Evolutionary conservation across 2,888 invertebrate genomes (phyloP).

Genomic region (Masnerella sp.): DNA sequence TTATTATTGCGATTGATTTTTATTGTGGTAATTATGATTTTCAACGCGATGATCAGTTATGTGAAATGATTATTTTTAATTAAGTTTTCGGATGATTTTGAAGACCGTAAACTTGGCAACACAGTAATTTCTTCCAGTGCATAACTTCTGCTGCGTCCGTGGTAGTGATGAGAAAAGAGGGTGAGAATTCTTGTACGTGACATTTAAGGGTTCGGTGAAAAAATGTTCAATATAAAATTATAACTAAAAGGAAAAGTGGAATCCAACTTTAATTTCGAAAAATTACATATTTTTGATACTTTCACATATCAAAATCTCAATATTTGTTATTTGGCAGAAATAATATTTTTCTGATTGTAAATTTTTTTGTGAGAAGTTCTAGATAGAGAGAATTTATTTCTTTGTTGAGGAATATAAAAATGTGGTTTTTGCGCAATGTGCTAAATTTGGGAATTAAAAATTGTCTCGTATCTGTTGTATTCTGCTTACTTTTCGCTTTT

Average conservation of each 20-base stretch:
- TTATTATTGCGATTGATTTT: neutral
- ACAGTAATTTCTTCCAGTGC: constrained; percentile 55
- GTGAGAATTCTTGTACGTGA: constrained; percentile 49
- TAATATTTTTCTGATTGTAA: too few species aligned
- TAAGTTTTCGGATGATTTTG: constrained; percentile 20
- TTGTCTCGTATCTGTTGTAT: constrained; percentile 17
- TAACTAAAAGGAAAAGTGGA: neutral
- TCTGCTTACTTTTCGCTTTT: constrained; percentile 37
- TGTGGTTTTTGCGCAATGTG: neutral
- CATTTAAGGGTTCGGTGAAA: constrained; percentile 9
- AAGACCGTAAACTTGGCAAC: constrained; percentile 54
- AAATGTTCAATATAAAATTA: neutral
- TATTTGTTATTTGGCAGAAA: too few species aligned
- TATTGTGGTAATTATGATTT: neutral
- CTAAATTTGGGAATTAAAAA: constrained; percentile 13
- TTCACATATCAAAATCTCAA: too few species aligned
- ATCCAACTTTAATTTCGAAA: too few species aligned
- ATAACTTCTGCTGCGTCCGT: constrained; percentile 50
- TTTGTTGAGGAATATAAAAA: neutral
- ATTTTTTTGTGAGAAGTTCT: too few species aligned
- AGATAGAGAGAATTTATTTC: too few species aligned
- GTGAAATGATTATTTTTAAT: constrained; percentile 3
- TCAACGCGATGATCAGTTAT: too few species aligned
- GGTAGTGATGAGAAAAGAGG: constrained; percentile 53
- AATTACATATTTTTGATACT: too few species aligned